Conservation (phyloP, 2,888 invertebrate genomes). For the Patella ulyssiponensis region DNA sequence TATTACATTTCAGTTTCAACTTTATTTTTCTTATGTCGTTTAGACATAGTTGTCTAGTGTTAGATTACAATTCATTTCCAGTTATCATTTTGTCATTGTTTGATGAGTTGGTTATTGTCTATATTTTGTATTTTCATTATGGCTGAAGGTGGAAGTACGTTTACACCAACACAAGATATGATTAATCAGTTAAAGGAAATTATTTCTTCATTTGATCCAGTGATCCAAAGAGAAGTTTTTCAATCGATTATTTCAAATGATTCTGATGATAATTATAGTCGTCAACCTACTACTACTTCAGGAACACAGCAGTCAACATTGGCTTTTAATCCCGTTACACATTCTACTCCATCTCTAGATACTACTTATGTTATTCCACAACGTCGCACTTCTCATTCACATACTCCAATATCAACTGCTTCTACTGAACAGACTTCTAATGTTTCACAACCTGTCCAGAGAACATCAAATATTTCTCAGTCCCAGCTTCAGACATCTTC, state of each 20-base stretch:
- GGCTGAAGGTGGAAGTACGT: not conserved
- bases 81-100: too few relatives aligned
- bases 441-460: not conserved
- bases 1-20: too few relatives aligned
- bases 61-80: too few relatives aligned
- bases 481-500: not conserved
- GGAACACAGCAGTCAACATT: not conserved
- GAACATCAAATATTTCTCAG: not conserved
- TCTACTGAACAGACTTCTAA: too few relatives aligned
- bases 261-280: too few relatives aligned
- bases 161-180: not conserved
- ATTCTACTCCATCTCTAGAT: not conserved
- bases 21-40: too few relatives aligned
- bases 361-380: not conserved
- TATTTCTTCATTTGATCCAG: not conserved
- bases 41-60: too few relatives aligned
- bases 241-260: too few relatives aligned
- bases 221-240: not conserved
- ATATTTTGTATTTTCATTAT: too few relatives aligned
- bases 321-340: not conserved
- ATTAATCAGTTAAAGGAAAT: not conserved
- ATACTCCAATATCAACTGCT: not conserved
- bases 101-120: too few relatives aligned
- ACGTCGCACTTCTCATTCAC: not conserved
- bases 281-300: not conserved